Evolutionary conservation across 2,113 vertebrate species (phyloP).

Genomic region (Cyphomyrus discorhynchus): DNA sequence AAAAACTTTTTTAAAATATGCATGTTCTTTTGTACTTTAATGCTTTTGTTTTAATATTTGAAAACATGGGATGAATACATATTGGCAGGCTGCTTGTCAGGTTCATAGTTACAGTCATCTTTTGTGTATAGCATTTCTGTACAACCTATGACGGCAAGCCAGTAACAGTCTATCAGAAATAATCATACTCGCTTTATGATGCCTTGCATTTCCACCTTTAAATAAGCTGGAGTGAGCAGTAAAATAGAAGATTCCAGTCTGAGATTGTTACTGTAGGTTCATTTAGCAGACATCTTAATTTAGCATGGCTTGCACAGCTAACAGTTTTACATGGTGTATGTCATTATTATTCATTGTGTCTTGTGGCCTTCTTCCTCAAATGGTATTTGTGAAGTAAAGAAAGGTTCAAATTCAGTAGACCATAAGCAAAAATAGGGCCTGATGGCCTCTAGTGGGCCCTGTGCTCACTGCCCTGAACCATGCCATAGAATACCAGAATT

Average conservation of each 20-base stretch:
- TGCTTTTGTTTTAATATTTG: neutral
- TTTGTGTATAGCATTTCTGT: neutral
- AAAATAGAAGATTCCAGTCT: neutral
- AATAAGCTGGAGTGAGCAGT: neutral
- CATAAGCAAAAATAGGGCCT: neutral
- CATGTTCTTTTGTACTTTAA: neutral
- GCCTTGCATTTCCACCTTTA: neutral
- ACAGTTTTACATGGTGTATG: neutral
- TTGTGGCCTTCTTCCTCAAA: neutral
- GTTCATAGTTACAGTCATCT: neutral
- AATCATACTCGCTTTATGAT: neutral
- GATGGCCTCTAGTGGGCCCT: too few species aligned
- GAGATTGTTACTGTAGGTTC: neutral
- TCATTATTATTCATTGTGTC: neutral
- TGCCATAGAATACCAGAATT: too few species aligned
- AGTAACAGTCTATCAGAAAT: neutral
- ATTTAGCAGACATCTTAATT: neutral
- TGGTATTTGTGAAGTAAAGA: neutral
- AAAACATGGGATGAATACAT: neutral
- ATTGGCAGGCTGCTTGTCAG: neutral
- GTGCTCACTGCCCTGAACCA: too few species aligned
- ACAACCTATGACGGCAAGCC: neutral
- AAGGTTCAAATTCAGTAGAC: neutral
- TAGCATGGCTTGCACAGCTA: neutral
- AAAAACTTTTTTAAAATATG: neutral